phyloP scores from a whole-genome alignment of 1,140 invertebrate genomes.

The Trachelipus rathkii region DNA sequence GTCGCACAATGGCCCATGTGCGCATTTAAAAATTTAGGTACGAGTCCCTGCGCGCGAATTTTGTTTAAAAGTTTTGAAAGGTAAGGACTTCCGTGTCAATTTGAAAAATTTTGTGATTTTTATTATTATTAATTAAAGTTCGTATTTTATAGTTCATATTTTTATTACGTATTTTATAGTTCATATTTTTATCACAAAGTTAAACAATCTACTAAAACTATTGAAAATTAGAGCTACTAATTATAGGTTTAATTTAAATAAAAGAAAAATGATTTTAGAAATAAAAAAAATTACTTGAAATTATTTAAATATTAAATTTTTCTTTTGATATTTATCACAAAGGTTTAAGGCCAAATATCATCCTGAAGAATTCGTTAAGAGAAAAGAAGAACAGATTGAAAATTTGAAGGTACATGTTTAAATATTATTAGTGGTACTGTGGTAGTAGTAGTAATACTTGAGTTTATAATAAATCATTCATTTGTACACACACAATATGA shows the following conservation, averaged over 20 bases:
- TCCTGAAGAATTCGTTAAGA: slow-evolving; percentile 88
- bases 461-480: too few species aligned
- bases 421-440: too few species aligned
- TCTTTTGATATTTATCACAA: not conserved
- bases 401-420: slow-evolving; percentile 61
- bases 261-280: not conserved
- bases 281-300: not conserved
- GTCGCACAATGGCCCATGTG: slow-evolving; percentile 40
- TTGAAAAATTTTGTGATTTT: not conserved
- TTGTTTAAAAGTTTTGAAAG: too few species aligned
- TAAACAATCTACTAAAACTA: not conserved
- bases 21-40: too few species aligned
- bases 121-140: too few species aligned
- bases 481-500: too few species aligned
- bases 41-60: too few species aligned
- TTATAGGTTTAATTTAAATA: too few species aligned
- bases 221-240: too few species aligned
- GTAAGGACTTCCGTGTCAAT: too few species aligned
- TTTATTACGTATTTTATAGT: not conserved
- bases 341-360: slow-evolving; percentile 99
- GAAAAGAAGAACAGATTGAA: slow-evolving; percentile 77
- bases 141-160: too few species aligned
- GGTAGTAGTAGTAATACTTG: too few species aligned
- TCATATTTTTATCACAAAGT: not conserved
- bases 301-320: not conserved